phyloP scores from a whole-genome alignment of 2,113 vertebrate genomes.

The Picathartes gymnocephalus region DNA sequence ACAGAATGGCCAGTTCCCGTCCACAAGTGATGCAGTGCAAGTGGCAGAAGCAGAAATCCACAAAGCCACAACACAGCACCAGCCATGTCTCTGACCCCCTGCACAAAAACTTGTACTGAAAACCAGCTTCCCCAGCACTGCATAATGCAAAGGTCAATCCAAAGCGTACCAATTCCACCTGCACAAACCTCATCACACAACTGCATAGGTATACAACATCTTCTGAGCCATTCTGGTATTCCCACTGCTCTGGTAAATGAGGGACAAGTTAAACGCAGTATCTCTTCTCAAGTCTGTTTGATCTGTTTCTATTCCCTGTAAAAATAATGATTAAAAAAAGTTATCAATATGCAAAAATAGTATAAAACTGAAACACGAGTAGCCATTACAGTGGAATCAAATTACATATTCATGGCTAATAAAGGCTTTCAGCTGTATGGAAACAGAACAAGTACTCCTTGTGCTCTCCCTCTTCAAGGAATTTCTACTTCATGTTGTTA shows the following conservation, averaged over 20 bases:
- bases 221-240: constrained; percentile 84
- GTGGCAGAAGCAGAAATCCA: background rate
- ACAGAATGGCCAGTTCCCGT: background rate
- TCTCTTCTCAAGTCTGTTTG: constrained; percentile 91
- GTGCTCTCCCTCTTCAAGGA: background rate
- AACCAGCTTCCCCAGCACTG: background rate
- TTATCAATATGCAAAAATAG: background rate
- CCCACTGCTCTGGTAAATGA: constrained; percentile 92
- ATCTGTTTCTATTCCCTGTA: constrained; percentile 87
- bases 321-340: background rate
- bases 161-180: background rate
- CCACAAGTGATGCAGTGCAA: rapidly evolving
- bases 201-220: constrained; percentile 79
- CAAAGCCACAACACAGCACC: background rate
- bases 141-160: background rate
- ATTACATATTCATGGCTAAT: background rate
- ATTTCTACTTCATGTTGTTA: background rate
- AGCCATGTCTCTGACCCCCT: rapidly evolving
- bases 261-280: constrained; percentile 90
- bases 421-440: background rate
- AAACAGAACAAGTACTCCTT: background rate
- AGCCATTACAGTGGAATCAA: background rate
- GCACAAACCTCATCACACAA: constrained; percentile 66
- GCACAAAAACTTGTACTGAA: background rate
- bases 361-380: background rate